Base-by-base conservation (phyloP, 2,113 vertebrate genomes). In the Psilopsiagon aymara region DNA sequence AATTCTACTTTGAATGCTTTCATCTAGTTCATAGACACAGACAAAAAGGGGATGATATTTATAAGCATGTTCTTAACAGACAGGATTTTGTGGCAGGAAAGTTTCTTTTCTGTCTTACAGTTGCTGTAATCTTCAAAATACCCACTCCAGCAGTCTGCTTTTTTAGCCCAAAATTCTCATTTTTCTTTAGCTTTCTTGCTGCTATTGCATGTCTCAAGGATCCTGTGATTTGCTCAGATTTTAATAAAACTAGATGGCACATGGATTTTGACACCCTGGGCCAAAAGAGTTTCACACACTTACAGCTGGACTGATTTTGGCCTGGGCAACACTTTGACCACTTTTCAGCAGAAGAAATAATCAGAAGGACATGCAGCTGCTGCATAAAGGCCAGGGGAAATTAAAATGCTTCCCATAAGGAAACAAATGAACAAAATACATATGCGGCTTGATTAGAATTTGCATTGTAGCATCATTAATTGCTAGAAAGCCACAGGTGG, bases 401-500 rank as follows among this genome's bases (percentile, higher is more conserved):
- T 96, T 87, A 96, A 97, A 95, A 86, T 76, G 18, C 76, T 94
- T 92, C 96, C 93, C 83, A 71, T 55, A 92, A 95, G 96, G 80
- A 95, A 95, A 95, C 75, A 95, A 90, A 95, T 76, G 95, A 95
- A 91, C 81, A 95, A 95, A 96, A 96, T 90, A 93, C 86, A 94
- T 94, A 91, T 82, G 92, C 52, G 7, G 78, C 82, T 95, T 92
- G 95, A 95, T 91, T 93, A 93, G 80, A 92, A 93, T 95, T 92
- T 95, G 91, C 92, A 91, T 88, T 95, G 89, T 92, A 95, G 92
- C 89, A 90, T 84, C 86, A 92, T 95, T 94, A 97, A 97, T 97
- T 96, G 95, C 92, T 85, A 95, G 93, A 89, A 92, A 95, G 78
- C 74, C 92, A 95, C 96, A 96, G 94, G 96, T 97, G 97, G 83